Evolutionary conservation across 2,113 vertebrate genomes (phyloP).

Genomic region (Lepus europaeus): DNA sequence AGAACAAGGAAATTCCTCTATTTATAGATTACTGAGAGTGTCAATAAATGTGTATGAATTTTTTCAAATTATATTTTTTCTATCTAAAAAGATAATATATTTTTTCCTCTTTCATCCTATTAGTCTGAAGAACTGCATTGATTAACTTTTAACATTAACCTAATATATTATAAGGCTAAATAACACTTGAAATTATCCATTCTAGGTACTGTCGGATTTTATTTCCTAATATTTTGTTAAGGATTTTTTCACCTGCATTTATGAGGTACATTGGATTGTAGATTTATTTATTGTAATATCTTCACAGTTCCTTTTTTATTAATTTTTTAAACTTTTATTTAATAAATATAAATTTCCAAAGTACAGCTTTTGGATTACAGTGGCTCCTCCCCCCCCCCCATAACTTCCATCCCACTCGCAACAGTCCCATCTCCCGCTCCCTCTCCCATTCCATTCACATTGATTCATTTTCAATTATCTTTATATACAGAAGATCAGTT

Average conservation of each 20-base stretch:
- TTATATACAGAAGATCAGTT: too few relatives aligned
- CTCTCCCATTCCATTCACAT: too few relatives aligned
- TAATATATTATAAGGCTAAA: neutral
- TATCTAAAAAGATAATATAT: neutral
- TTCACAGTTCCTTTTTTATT: neutral
- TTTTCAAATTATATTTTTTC: neutral
- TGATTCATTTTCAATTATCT: too few relatives aligned
- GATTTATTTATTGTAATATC: slow-evolving; percentile 11
- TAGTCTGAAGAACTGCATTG: neutral
- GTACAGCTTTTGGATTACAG: neutral
- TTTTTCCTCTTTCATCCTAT: slow-evolving; percentile 30
- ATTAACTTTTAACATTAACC: slow-evolving; percentile 13
- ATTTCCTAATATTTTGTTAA: slow-evolving; percentile 42
- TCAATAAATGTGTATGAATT: neutral
- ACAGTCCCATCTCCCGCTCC: too few relatives aligned
- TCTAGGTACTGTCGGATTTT: neutral
- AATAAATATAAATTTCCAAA: too few relatives aligned
- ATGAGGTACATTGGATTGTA: neutral
- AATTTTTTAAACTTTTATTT: too few relatives aligned
- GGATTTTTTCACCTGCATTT: neutral
- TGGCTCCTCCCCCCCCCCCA: too few relatives aligned
- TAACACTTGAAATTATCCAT: neutral
- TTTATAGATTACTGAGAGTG: neutral
- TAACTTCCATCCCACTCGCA: too few relatives aligned
- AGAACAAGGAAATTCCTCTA: slow-evolving; percentile 11